Evolutionary conservation across 2,888 invertebrate species (phyloP), one percentile per base, ranked within the genome.

Genomic region (Acanthococcus lagerstroemiae): DNA sequence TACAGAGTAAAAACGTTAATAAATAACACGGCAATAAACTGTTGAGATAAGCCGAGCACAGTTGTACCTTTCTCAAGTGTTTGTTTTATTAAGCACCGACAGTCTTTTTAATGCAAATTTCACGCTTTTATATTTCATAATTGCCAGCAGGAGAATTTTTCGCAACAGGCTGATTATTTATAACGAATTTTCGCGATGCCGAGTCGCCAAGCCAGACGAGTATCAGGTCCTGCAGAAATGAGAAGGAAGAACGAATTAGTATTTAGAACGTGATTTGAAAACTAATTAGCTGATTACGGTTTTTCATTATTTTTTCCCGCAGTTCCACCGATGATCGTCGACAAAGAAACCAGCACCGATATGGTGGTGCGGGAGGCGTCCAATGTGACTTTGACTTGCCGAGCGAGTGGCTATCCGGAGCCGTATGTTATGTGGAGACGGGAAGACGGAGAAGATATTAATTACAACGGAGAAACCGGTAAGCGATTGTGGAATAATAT

Each of bases 381-480:
- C 60, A 91, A 92, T 76, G 90, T 92, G 58, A 90, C 90, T 30
- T 80, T 93, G 77, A 85, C 85, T 70, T 93, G 93, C 76, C 87
- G 90, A 74, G 93, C 93, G 24, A 84, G 84, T 19, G 92, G 92
- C 72, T 91, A 89, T 76, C 91, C 91, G 0, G 90, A 90, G 72
- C 93, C 93, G 15, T 91, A 90, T 76, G 91, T 93, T 71, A 91
- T 91, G 87, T 93, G 92, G 92, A 80, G 90, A 50, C 80, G 92
- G 45, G 92, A 92, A 77, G 92, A 93, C 73, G 90, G 90, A 67
- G 86, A 87, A 73, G 88, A 89, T 74, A 91, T 92, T 78, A 85
- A 88, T 76, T 90, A 90, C 77, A 90, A 90, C 73, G 90, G 90
- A n/a, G 88, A 89, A 76, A 85, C 83, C 74, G 91, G 91, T 90